Conservation (phyloP, 1,140 invertebrate genomes). For the Cydia fagiglandana region DNA sequence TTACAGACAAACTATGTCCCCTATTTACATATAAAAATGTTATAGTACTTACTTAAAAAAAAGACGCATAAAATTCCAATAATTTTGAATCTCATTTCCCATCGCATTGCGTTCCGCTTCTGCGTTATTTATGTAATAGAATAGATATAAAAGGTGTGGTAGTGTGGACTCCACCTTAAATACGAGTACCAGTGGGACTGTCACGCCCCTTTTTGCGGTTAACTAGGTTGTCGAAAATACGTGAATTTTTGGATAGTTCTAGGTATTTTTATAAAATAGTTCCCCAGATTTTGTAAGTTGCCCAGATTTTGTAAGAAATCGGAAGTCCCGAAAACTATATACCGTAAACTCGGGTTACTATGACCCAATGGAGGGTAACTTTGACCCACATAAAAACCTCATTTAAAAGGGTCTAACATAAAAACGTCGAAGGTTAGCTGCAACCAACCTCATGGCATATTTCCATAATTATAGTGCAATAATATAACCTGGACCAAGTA, state of each 20-base stretch:
- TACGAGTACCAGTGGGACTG: slow-evolving; percentile 38
- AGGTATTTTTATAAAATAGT: not conserved
- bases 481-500: no score
- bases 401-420: no score
- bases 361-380: no score
- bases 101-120: slow-evolving; percentile 61
- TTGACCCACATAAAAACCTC: no score
- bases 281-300: no score
- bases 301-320: no score
- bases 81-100: slow-evolving; percentile 59
- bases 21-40: slow-evolving; percentile 55
- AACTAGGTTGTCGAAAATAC: not conserved
- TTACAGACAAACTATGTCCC: slow-evolving; percentile 43
- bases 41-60: slow-evolving; percentile 59
- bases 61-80: slow-evolving; percentile 63
- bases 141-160: slow-evolving; percentile 60
- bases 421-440: no score
- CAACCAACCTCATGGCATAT: no score
- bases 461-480: no score
- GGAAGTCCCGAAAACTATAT: no score
- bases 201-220: slow-evolving; percentile 46
- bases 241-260: not conserved
- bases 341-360: no score
- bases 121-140: slow-evolving; percentile 63
- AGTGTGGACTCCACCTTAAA: slow-evolving; percentile 57